Evolutionary conservation across 1,140 invertebrate species (phyloP), one percentile per base, ranked within the genome.

Genomic region (Zaprionus ornatus): DNA sequence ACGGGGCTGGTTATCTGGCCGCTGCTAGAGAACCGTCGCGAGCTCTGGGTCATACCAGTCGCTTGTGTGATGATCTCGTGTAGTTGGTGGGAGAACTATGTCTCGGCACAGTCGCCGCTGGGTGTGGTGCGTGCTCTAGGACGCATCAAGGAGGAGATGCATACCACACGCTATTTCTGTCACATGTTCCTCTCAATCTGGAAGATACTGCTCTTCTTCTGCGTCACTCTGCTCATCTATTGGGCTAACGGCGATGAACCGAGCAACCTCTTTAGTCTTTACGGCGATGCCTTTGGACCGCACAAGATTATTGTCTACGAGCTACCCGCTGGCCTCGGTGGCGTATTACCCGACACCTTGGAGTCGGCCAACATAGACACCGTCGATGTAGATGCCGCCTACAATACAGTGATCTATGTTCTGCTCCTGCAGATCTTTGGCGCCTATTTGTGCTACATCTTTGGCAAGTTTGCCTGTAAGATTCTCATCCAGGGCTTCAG

Each of bases 41-140:
- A 95, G 62, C 90, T 97, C 23, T 98, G 97, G 97, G 94, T 98
- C 7, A 96, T 98, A 62, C 98, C 98, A 0, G 92, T 97, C 0
- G 94, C 97, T 1, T 94, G 98, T 7, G 93, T 99, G 40, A 95
- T 98, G 48, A 96, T 98, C 45, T 99, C 98, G 3, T 95, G 97
- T 29, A 96, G 97, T 25, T 99, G 98, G 97, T 99, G 98, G 98
- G 98, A 99, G 93, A 99, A 99, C 93, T 99, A 97, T 90, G 97
- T 98, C 0, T 97, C 97, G 27, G 95, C 95, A 74, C 95, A 96
- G 63, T 98, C 97, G 74, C 95, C 96, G 0, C 95, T 98, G 68
- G 95, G 96, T 94, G 92, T 97, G 54, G 95, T 98, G 21, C 96
- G 96, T 84, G 95, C 95, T n/a, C 92, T 98, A 52, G 96, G 96